Evolutionary conservation across 1,140 invertebrate genomes (phyloP).

Genomic region (Hirudo medicinalis): DNA sequence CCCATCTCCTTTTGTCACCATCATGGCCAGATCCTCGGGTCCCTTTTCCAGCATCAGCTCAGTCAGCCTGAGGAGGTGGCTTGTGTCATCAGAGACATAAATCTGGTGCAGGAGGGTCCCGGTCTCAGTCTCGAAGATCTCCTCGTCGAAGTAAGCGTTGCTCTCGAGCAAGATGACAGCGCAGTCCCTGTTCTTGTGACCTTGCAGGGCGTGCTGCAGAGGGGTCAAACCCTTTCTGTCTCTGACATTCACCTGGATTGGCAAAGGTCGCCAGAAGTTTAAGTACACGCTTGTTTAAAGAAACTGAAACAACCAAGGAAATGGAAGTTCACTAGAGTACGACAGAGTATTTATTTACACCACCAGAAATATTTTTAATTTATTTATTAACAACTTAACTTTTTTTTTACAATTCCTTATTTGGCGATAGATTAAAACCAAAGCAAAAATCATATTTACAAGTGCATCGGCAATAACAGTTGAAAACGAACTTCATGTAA

Average conservation of each 20-base stretch:
- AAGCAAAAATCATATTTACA: no score
- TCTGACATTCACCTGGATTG: constrained; percentile 17
- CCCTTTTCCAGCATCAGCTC: constrained; percentile 24
- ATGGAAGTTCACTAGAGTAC: no score
- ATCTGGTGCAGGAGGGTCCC: constrained; percentile 23
- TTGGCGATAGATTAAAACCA: no score
- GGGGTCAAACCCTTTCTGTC: constrained; percentile 23
- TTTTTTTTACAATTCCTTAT: no score
- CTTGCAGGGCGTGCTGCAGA: constrained; percentile 22
- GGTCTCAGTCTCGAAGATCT: constrained; percentile 23
- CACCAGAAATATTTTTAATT: no score
- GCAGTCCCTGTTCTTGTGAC: constrained; percentile 20
- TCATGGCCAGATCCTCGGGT: constrained; percentile 20
- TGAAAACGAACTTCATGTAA: no score
- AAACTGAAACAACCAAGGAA: no score
- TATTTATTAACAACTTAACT: no score
- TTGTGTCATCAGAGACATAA: constrained; percentile 22
- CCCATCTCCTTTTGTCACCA: constrained; percentile 21
- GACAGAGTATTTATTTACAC: no score
- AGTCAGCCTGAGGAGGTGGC: constrained; percentile 17
- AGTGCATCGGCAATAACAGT: no score
- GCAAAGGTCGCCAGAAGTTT: not conserved
- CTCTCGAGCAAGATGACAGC: constrained; percentile 23
- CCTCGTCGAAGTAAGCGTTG: constrained; percentile 19
- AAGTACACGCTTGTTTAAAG: not conserved